phyloP scores from a whole-genome alignment of 2,797 vertebrate genomes.

The Columba guinea region DNA sequence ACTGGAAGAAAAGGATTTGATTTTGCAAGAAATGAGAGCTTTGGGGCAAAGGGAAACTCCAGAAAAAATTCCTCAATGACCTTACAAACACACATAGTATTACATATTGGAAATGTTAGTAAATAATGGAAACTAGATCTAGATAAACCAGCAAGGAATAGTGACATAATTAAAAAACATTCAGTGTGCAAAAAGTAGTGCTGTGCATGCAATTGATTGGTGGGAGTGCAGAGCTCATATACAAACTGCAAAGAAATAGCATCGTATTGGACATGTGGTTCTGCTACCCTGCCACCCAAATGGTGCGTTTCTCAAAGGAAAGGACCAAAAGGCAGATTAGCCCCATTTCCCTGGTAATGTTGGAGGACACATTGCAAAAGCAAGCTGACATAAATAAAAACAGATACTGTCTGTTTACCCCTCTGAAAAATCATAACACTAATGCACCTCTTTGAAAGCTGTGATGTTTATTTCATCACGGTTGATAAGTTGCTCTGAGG shows the following conservation, averaged over 20 bases:
- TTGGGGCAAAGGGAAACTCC: background rate
- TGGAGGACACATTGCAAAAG: background rate
- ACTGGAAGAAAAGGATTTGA: background rate
- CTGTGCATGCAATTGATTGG: accelerated
- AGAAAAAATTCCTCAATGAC: background rate
- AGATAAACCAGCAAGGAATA: background rate
- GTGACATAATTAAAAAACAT: background rate
- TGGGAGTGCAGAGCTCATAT: background rate
- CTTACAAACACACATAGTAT: background rate
- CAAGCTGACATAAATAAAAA: background rate
- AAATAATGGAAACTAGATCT: background rate
- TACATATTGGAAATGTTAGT: background rate
- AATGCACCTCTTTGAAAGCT: background rate
- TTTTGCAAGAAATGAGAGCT: background rate
- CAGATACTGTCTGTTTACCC: background rate
- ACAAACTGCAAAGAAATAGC: background rate
- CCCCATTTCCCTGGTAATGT: background rate
- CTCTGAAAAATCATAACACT: background rate
- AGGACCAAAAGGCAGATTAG: background rate
- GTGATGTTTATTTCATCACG: background rate
- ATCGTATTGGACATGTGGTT: background rate
- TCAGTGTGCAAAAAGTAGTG: background rate
- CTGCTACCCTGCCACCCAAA: background rate
- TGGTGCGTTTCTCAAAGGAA: background rate
- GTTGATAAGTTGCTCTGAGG: background rate